Evolutionary conservation across 2,113 vertebrate genomes (phyloP).

Genomic region (Polypterus senegalus): DNA sequence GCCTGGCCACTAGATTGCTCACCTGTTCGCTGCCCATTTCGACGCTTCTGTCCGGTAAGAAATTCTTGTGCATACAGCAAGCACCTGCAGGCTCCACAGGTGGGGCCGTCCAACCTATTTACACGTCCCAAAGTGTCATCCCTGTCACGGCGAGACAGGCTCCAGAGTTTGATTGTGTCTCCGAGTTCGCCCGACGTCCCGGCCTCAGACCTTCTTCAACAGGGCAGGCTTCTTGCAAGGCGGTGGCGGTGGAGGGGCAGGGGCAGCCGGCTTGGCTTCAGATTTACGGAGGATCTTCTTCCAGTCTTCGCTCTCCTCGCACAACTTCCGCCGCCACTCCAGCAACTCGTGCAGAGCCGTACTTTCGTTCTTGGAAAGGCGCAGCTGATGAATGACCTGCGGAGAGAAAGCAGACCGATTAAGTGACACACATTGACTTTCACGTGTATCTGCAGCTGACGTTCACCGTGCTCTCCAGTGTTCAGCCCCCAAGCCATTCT

Average conservation of each 20-base stretch:
- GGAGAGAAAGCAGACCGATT: conserved; percentile 7
- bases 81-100: too few species aligned
- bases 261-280: conserved; percentile 45
- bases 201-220: conserved; percentile 51
- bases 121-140: too few species aligned
- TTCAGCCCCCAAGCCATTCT: background rate
- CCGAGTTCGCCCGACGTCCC: too few species aligned
- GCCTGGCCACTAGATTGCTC: too few species aligned
- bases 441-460: background rate
- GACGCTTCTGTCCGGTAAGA: too few species aligned
- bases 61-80: too few species aligned
- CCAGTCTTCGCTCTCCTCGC: conserved; percentile 60
- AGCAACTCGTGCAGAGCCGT: conserved; percentile 66
- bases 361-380: conserved; percentile 61
- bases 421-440: background rate
- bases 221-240: conserved; percentile 55
- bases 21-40: too few species aligned
- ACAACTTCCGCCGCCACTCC: conserved; percentile 66
- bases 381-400: conserved; percentile 68
- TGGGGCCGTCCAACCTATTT: too few species aligned
- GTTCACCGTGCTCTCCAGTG: too few species aligned
- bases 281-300: conserved; percentile 37
- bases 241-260: conserved; percentile 46
- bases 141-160: conserved; percentile 2
- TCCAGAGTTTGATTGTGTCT: conserved; percentile 11